Evolutionary conservation across 1,140 invertebrate genomes (phyloP).

Genomic region (Ridgeia piscesae): DNA sequence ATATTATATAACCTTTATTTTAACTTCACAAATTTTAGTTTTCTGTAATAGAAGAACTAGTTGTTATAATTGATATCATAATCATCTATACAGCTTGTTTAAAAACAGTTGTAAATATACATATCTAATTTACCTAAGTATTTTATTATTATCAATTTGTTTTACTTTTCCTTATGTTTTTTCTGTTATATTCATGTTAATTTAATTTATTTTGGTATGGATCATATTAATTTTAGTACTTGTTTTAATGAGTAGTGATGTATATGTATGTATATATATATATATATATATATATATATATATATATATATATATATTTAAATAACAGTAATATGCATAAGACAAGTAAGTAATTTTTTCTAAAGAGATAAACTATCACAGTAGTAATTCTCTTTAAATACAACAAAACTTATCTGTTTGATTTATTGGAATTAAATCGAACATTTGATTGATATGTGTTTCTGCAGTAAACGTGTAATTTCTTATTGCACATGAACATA

Average conservation of each 20-base stretch:
- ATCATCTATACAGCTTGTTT: not conserved
- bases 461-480: not conserved
- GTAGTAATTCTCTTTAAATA: not conserved
- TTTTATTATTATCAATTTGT: not conserved
- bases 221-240: not conserved
- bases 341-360: not conserved
- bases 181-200: too few relatives aligned
- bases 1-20: not conserved
- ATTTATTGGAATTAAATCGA: not conserved
- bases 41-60: not conserved
- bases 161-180: too few relatives aligned
- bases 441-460: not conserved
- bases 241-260: too few relatives aligned
- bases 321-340: too few relatives aligned
- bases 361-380: not conserved
- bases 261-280: too few relatives aligned
- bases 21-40: not conserved
- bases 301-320: too few relatives aligned
- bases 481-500: not conserved
- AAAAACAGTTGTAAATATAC: too few relatives aligned
- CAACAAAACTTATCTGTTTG: not conserved
- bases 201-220: not conserved
- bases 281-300: too few relatives aligned
- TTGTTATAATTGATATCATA: not conserved
- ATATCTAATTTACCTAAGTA: too few relatives aligned